Conservation (phyloP, 2,797 vertebrate genomes). For the Phoxinus dragarum region DNA sequence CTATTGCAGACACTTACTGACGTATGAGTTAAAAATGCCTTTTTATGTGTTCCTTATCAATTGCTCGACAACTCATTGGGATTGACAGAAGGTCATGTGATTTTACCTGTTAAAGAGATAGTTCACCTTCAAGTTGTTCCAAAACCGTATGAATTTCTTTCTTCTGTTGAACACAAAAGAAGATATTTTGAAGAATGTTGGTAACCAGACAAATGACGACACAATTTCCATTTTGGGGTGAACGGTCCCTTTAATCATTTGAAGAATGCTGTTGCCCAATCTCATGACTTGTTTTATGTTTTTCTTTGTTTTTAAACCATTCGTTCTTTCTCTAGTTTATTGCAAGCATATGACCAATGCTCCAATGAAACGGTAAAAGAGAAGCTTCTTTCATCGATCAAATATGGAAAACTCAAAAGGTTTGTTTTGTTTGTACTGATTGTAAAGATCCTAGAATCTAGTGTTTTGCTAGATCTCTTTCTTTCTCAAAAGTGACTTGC, state of each 20-base stretch:
- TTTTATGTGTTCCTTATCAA: not conserved
- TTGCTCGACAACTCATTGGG: not conserved
- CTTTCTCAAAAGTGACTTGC: not conserved
- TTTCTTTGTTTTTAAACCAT: not conserved
- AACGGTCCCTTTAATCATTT: not conserved
- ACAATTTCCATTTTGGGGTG: too few relatives aligned
- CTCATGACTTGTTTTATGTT: not conserved
- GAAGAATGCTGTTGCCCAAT: not conserved
- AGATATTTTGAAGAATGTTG: too few relatives aligned
- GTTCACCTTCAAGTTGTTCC: too few relatives aligned
- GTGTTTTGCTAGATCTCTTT: not conserved
- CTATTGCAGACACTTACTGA: not conserved
- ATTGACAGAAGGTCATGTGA: not conserved
- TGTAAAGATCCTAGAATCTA: not conserved
- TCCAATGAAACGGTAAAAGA: conserved; percentile 78
- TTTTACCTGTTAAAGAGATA: not conserved
- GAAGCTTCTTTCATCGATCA: conserved; percentile 83
- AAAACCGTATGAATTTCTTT: too few relatives aligned
- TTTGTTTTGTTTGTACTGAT: conserved; percentile 55
- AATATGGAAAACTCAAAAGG: conserved; percentile 88
- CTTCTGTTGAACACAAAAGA: too few relatives aligned
- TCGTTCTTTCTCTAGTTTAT: conserved; percentile 67
- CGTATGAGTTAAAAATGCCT: not conserved
- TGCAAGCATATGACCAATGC: conserved; percentile 81
- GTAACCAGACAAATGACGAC: too few relatives aligned